These are phyloP conservation scores for Xenopus borealis DNA, from an alignment of 2,113 vertebrate genomes.

Conservation along the genomic window DNA sequence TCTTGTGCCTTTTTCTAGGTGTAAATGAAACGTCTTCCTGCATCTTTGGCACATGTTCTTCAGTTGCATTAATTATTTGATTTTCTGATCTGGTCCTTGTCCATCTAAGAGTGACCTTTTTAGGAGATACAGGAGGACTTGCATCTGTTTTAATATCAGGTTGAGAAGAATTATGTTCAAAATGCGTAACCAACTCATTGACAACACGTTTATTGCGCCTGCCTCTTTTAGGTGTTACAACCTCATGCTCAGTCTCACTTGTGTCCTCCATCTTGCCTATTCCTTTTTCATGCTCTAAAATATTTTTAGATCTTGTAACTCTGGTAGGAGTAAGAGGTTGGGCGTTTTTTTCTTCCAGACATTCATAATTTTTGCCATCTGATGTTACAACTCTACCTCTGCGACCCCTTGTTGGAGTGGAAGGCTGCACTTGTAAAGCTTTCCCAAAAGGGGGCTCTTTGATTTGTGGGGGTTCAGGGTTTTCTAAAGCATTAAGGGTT, in stretches of 20 bases:
- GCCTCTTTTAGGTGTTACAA: slow-evolving; percentile 59
- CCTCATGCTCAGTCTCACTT: slow-evolving; percentile 32
- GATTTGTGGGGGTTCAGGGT: slow-evolving; percentile 23
- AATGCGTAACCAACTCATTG: slow-evolving; percentile 49
- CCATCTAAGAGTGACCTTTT: slow-evolving; percentile 58
- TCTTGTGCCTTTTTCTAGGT: slow-evolving; percentile 52
- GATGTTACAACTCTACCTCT: slow-evolving; percentile 47
- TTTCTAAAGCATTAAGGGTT: slow-evolving; percentile 47
- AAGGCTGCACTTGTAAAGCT: background rate
- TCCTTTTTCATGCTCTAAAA: slow-evolving; percentile 1
- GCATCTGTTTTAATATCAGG: slow-evolving; percentile 29
- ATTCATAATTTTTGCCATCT: slow-evolving; percentile 22
- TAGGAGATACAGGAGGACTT: slow-evolving; percentile 50
- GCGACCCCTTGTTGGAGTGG: slow-evolving; percentile 50
- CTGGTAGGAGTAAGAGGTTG: slow-evolving; percentile 54
- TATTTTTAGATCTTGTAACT: slow-evolving; percentile 56
- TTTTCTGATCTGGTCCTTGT: slow-evolving; percentile 43
- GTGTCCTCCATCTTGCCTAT: slow-evolving; percentile 43
- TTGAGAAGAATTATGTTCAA: slow-evolving; percentile 48
- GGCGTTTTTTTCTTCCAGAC: slow-evolving; percentile 44
- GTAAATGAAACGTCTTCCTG: slow-evolving; percentile 34
- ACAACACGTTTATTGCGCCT: slow-evolving; percentile 52
- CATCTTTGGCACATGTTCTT: slow-evolving; percentile 38
- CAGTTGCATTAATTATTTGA: slow-evolving; percentile 3
- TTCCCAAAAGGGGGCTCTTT: slow-evolving; percentile 38